phyloP scores from a whole-genome alignment of 23 tunicate species.

The Halocynthia aurantium region DNA sequence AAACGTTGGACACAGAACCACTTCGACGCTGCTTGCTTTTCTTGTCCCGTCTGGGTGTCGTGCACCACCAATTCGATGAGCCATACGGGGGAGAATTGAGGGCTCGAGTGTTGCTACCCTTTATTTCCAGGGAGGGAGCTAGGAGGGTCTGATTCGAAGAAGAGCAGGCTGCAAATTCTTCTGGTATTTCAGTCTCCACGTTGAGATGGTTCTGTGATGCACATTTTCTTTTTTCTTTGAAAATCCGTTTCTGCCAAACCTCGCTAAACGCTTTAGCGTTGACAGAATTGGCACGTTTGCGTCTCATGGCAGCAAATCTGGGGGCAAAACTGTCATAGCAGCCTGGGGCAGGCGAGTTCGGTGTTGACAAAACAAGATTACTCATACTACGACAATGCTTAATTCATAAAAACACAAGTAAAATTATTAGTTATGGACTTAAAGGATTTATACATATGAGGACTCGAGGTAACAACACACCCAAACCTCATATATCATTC shows the following conservation, averaged over 20 bases:
- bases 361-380: neutral
- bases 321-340: slow-evolving; percentile 13
- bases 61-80: neutral
- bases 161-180: neutral
- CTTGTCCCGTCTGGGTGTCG: slow-evolving; percentile 15
- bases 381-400: no score
- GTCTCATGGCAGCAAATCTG: slow-evolving; percentile 11
- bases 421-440: no score
- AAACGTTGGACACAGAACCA: slow-evolving; percentile 10
- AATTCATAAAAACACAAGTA: no score
- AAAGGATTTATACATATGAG: no score
- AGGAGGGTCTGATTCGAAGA: neutral
- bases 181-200: neutral
- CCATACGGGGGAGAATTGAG: neutral
- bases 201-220: neutral
- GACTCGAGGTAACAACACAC: no score
- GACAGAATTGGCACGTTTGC: slow-evolving; percentile 16
- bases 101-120: neutral
- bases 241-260: no score
- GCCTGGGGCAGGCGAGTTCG: slow-evolving; percentile 16
- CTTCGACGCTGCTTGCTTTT: slow-evolving; percentile 8
- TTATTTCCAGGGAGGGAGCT: neutral
- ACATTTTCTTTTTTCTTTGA: neutral
- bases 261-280: slow-evolving; percentile 3
- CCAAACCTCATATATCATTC: no score